A percentile compares a stretch with the other conserved stretches of the same genome.
Conservation (phyloP, 2,888 invertebrate species). For the Frankliniella intonsa region DNA sequence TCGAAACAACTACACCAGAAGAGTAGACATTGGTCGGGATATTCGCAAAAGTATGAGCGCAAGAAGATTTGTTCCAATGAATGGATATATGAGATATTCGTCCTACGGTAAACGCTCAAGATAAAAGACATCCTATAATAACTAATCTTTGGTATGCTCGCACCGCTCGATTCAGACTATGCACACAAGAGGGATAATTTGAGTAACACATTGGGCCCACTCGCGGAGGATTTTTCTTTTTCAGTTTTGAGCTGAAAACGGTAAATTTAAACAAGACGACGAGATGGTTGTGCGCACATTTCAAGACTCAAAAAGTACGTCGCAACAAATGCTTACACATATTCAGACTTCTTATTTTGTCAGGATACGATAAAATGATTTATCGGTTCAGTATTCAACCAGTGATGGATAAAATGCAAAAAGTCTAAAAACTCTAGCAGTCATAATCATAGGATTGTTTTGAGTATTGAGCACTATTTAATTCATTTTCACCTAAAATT, state of each 20-base stretch:
- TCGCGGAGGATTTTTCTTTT: neutral
- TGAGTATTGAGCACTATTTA: slow-evolving; percentile 10
- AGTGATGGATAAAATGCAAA: neutral
- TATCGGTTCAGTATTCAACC: neutral
- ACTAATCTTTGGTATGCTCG: slow-evolving; percentile 6
- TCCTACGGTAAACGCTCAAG: no score
- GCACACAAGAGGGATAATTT: neutral
- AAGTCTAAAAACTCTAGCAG: slow-evolving; percentile 7
- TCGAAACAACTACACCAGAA: neutral
- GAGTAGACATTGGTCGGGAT: neutral
- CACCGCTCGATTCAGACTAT: slow-evolving; percentile 7
- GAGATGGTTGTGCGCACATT: neutral
- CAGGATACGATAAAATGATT: neutral
- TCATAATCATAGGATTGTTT: neutral
- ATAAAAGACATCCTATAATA: neutral
- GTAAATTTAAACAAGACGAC: neutral
- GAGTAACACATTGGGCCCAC: neutral
- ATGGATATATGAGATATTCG: no score
- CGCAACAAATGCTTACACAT: neutral
- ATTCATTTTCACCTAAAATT: no score
- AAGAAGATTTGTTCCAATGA: no score
- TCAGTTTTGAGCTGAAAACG: neutral
- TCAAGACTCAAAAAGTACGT: neutral
- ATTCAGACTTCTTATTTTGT: slow-evolving; percentile 23
- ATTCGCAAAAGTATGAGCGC: neutral